phyloP scores from a whole-genome alignment of 1,140 invertebrate genomes.

The Leptoteleia sp. region DNA sequence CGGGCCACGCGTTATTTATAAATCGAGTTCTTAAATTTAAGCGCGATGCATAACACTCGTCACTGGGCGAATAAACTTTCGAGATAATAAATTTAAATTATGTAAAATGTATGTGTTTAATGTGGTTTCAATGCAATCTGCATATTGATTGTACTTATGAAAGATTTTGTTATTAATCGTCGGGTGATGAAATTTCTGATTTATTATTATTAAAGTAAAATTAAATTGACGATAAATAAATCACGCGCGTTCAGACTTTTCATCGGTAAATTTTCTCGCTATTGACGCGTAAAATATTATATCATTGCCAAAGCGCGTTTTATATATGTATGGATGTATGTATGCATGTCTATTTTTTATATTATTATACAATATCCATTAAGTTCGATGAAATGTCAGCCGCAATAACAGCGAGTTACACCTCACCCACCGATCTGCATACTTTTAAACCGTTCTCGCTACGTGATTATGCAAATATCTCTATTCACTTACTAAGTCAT shows the following conservation, averaged over 20 bases:
- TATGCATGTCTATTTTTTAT: constrained; percentile 34
- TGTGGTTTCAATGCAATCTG: constrained; percentile 29
- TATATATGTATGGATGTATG: too few species aligned
- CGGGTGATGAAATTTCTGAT: constrained; percentile 50
- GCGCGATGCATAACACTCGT: constrained; percentile 17
- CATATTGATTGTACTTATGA: constrained; percentile 46
- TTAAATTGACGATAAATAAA: constrained; percentile 42
- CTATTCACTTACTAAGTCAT: constrained; percentile 64
- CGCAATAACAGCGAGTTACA: constrained; percentile 51
- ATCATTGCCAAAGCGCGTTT: constrained; percentile 22
- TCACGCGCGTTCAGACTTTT: constrained; percentile 25
- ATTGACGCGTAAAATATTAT: constrained; percentile 29
- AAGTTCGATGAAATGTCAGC: constrained; percentile 50
- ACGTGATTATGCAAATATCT: constrained; percentile 70
- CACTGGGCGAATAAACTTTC: constrained; percentile 10
- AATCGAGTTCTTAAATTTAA: constrained; percentile 28
- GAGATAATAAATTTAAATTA: constrained; percentile 49
- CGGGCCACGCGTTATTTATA: constrained; percentile 39
- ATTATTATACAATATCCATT: constrained; percentile 38
- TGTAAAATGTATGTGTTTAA: constrained; percentile 43
- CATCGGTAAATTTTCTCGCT: constrained; percentile 34
- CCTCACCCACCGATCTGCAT: constrained; percentile 67
- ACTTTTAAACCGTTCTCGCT: constrained; percentile 58
- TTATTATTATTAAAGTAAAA: constrained; percentile 49
- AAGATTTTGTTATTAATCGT: constrained; percentile 41